These are phyloP conservation scores for Arvicanthis niloticus DNA, from an alignment of 2,113 vertebrate species.

Conservation along the genomic window DNA sequence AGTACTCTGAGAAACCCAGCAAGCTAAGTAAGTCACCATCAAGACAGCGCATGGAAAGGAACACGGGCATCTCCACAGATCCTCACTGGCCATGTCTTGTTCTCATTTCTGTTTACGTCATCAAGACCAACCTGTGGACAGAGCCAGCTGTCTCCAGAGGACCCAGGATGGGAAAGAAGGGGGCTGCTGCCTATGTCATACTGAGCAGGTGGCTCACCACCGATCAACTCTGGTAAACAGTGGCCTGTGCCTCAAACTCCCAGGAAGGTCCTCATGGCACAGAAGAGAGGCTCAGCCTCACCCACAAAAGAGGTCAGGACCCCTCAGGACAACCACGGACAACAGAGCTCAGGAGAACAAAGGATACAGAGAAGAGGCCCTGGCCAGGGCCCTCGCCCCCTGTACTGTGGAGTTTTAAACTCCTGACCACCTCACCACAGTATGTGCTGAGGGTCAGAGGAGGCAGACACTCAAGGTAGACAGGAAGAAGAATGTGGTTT, in stretches of 20 bases:
- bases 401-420: neutral
- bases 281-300: neutral
- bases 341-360: neutral
- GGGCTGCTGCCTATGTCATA: neutral
- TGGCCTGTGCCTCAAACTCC: neutral
- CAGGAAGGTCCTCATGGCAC: neutral
- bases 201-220: neutral
- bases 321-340: neutral
- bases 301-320: neutral
- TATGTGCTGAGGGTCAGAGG: neutral
- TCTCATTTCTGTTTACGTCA: neutral
- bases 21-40: neutral
- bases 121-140: neutral
- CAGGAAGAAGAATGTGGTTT: neutral
- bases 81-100: neutral
- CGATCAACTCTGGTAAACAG: neutral
- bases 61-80: rapidly evolving
- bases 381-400: neutral
- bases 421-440: neutral
- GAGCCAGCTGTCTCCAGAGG: neutral
- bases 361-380: neutral
- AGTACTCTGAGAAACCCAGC: neutral
- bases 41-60: neutral
- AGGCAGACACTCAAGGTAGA: too few relatives aligned
- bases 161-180: neutral